A percentile compares a stretch with the other conserved stretches of the same genome.
These are phyloP conservation scores for Nannoperca australis DNA, from an alignment of 2,797 vertebrate genomes.

Conservation along the genomic window DNA sequence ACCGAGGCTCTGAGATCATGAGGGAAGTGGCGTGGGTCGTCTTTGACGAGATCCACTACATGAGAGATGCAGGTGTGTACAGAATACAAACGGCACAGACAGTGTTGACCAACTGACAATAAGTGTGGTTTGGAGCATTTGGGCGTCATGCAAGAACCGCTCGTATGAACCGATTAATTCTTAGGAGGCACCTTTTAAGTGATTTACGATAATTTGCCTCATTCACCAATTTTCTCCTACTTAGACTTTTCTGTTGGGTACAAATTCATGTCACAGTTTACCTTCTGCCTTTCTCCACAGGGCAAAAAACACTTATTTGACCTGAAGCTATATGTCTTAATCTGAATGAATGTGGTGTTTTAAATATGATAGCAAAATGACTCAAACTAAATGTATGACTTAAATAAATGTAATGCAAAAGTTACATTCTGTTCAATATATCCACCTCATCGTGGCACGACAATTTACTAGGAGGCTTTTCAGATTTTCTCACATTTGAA, in stretches of 20 bases:
- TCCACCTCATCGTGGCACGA: neutral
- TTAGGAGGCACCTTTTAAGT: neutral
- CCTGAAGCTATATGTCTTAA: too few species aligned
- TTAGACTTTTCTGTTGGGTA: neutral
- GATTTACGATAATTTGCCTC: neutral
- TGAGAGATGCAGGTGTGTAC: slow-evolving; percentile 93
- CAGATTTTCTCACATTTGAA: neutral
- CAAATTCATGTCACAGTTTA: neutral
- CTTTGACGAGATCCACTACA: slow-evolving; percentile 99
- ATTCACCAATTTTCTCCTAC: too few species aligned
- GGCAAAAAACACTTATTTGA: neutral
- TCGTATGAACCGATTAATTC: neutral
- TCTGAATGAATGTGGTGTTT: neutral
- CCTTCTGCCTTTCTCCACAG: neutral
- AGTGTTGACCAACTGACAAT: neutral
- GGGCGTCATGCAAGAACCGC: neutral
- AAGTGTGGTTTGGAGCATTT: neutral
- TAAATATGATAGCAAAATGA: neutral
- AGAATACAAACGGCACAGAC: neutral
- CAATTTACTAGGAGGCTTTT: neutral
- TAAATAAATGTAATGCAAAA: too few species aligned
- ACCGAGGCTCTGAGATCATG: slow-evolving; percentile 99
- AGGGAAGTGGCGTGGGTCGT: slow-evolving; percentile 98
- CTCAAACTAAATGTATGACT: neutral
- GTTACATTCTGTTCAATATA: neutral